Base-by-base conservation (phyloP, 2,888 invertebrate species). In the Peribatodes rhomboidaria region DNA sequence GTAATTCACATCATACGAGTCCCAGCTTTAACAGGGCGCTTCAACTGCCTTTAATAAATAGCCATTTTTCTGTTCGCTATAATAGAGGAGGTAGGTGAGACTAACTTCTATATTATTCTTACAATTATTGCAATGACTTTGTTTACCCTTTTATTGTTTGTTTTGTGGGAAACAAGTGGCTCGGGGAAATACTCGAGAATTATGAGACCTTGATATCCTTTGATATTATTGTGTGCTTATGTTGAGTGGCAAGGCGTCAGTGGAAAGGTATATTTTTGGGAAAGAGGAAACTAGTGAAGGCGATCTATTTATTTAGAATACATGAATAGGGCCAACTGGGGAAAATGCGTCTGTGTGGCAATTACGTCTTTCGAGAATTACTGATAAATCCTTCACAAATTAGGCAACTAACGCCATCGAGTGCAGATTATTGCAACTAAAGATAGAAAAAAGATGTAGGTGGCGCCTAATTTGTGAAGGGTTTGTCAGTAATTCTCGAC, bases 31-130 rank as follows among this genome's bases (percentile, higher is more conserved):
- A 60, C 65, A 68, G 63, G 68, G 76, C 78, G 81, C 78, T 82
- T 79, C 79, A 82, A 79, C 69, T 79, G 76, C 81, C 82, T 88
- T 86, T 85, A 85, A 86, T 87, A 88, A 85, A 85, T 82, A 74
- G 80, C 75, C 69, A 84, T 86, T 86, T 84, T 83, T 83, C 83
- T 79, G 75, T 80, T 70, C 69, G 67, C 70, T 64, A 71, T 79
- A 79, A 83, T 79, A 80, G 72, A 78, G 31, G n/a, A 81, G 73
- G 71, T 71, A 72, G 74, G 76, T 73, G 79, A 70, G 65, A 75
- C 75, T 79, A 79, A 79, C 77, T 80, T 79, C 70, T 74, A 81
- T 79, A 79, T 81, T 83, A 81, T 80, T 81, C 75, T 70, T 75
- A 75, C 82, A 84, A 83, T 85, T 81, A 85, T 81, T 79, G 71